Conservation (phyloP, 2,797 vertebrate species). For the Sebastes melanostomus region DNA sequence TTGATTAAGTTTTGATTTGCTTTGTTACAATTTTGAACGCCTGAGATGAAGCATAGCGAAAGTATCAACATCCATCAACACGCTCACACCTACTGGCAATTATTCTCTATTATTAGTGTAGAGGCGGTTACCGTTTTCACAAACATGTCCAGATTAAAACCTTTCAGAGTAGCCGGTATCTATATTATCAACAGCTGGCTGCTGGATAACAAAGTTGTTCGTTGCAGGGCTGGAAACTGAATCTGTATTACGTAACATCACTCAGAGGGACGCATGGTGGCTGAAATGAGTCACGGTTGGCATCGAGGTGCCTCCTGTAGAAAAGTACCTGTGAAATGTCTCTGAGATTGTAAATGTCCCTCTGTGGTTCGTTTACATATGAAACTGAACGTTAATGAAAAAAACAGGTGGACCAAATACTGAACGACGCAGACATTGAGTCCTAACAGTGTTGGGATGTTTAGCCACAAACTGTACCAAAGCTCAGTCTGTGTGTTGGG, state of each 20-base stretch:
- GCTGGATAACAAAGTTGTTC: background rate
- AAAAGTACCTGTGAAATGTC: background rate
- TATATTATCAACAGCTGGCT: background rate
- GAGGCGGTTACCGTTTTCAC: background rate
- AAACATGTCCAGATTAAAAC: background rate
- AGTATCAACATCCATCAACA: background rate
- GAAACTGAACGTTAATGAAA: background rate
- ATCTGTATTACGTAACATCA: background rate
- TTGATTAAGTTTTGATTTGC: background rate
- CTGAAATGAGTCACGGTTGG: conserved; percentile 21
- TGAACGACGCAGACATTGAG: background rate
- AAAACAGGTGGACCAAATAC: background rate
- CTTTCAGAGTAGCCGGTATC: background rate
- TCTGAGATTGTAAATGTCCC: background rate
- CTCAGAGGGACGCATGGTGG: background rate
- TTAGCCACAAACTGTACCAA: background rate
- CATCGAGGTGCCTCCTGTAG: background rate
- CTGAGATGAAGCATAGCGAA: background rate
- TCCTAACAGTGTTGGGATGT: background rate
- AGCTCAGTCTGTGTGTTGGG: background rate
- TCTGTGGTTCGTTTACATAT: background rate
- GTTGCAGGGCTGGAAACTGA: background rate
- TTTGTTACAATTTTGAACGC: background rate
- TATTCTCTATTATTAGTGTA: background rate
- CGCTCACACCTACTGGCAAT: background rate